phyloP scores from a whole-genome alignment of 2,797 vertebrate species.

The Myotis daubentonii region DNA sequence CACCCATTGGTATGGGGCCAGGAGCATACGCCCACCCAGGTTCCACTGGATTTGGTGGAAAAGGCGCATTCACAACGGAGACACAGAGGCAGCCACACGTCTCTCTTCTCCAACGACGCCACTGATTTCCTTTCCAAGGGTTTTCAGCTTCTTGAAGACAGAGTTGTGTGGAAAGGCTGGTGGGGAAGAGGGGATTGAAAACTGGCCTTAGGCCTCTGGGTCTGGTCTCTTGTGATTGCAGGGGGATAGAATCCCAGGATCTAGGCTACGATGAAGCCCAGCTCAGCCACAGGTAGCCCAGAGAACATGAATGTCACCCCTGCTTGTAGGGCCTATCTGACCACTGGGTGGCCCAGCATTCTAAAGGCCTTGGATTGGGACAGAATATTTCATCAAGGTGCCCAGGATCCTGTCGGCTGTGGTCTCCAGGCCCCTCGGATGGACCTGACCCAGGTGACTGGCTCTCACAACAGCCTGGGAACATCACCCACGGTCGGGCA shows the following conservation, averaged over 20 bases:
- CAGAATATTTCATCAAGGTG: background rate
- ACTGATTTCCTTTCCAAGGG: background rate
- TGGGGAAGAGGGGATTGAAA: background rate
- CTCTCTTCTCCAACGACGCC: background rate
- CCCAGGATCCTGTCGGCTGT: background rate
- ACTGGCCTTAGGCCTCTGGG: background rate
- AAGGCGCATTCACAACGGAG: background rate
- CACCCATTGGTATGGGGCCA: background rate
- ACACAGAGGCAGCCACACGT: rapidly evolving
- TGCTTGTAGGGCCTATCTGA: background rate
- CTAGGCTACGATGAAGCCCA: background rate
- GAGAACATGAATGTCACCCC: background rate
- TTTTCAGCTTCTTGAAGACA: background rate
- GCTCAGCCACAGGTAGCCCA: background rate
- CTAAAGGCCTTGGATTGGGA: background rate
- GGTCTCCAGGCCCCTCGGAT: background rate
- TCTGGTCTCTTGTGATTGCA: background rate
- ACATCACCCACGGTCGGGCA: no score
- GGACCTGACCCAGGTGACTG: rapidly evolving
- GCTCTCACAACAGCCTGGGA: background rate
- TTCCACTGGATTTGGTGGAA: background rate
- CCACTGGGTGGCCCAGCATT: background rate
- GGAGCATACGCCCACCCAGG: rapidly evolving
- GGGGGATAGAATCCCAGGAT: background rate
- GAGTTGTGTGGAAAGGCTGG: background rate